Percentiles rank a stretch among this genome's conserved stretches.
These are phyloP conservation scores for Sinotaia quadrata DNA, from an alignment of 2,888 invertebrate genomes.

Conservation along the genomic window DNA sequence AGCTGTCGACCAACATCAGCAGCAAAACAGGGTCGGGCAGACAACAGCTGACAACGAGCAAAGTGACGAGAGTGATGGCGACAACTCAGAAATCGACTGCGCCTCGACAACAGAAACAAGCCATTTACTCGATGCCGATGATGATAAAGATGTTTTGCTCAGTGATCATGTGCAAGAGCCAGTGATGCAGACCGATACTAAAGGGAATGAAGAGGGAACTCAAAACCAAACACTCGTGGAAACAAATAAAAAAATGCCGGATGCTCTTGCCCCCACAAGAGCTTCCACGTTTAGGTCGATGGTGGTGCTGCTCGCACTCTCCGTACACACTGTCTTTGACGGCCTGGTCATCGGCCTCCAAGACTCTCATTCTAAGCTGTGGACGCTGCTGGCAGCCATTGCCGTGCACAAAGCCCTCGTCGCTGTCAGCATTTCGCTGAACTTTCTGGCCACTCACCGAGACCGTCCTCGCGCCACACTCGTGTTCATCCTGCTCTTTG, in stretches of 20 bases:
- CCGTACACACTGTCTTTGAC: conserved; percentile 35
- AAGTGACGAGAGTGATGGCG: too few relatives aligned
- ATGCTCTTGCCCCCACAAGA: background rate
- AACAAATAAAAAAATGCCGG: too few relatives aligned
- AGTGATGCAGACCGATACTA: too few relatives aligned
- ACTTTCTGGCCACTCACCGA: conserved; percentile 62
- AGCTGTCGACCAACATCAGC: background rate
- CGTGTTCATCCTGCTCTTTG: conserved; percentile 36
- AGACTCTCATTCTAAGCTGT: conserved; percentile 30
- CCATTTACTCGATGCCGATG: too few relatives aligned
- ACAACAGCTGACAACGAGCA: too few relatives aligned
- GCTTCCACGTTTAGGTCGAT: conserved; percentile 15
- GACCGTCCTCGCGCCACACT: conserved; percentile 16
- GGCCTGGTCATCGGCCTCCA: conserved; percentile 34
- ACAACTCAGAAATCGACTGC: too few relatives aligned
- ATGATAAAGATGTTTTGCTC: too few relatives aligned
- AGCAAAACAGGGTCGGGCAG: background rate
- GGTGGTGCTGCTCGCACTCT: conserved; percentile 29
- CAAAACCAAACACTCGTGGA: too few relatives aligned
- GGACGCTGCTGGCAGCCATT: conserved; percentile 73
- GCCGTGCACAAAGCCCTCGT: conserved; percentile 75
- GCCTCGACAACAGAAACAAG: too few relatives aligned
- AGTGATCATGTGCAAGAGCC: too few relatives aligned
- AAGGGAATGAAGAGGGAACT: too few relatives aligned
- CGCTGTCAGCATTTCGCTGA: conserved; percentile 75